A percentile compares a stretch with the other conserved stretches of the same genome.
These are phyloP conservation scores for Neoarius graeffei DNA, from an alignment of 2,113 vertebrate species.

Conservation along the genomic window DNA sequence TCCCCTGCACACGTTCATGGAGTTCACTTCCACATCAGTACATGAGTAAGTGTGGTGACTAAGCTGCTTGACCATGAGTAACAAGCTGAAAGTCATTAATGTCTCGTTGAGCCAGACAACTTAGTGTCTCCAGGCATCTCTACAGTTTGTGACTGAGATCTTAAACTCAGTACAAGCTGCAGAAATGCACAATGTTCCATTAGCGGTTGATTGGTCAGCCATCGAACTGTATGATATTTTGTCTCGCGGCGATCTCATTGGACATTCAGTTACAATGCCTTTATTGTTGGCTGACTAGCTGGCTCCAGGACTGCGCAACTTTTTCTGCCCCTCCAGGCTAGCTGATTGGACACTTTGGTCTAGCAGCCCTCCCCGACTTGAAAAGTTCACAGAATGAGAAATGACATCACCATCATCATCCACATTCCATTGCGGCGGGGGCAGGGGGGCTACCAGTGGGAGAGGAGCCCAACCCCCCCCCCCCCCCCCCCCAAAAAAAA, in stretches of 20 bases:
- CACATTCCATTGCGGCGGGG: slow-evolving; percentile 71
- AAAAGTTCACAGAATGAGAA: slow-evolving; percentile 66
- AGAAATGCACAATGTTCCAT: slow-evolving; percentile 28
- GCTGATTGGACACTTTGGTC: slow-evolving; percentile 36
- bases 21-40: slow-evolving; percentile 22
- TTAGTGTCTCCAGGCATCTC: not conserved
- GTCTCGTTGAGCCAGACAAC: slow-evolving; percentile 33
- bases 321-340: slow-evolving; percentile 9
- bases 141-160: not conserved
- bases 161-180: not conserved
- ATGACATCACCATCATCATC: slow-evolving; percentile 77
- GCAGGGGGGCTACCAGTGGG: slow-evolving; percentile 36
- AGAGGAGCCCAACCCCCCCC: slow-evolving; percentile 55
- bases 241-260: slow-evolving; percentile 14
- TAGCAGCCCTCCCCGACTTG: slow-evolving; percentile 44
- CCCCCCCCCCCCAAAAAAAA: slow-evolving; percentile 60
- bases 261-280: slow-evolving; percentile 45
- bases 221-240: slow-evolving; percentile 34
- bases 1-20: not conserved
- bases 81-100: slow-evolving; percentile 39
- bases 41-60: slow-evolving; percentile 31
- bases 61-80: slow-evolving; percentile 36
- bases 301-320: slow-evolving; percentile 36
- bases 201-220: slow-evolving; percentile 34
- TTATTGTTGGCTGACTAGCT: slow-evolving; percentile 39